These are phyloP conservation scores for Esox lucius DNA, from an alignment of 2,797 vertebrate species.

Conservation along the genomic window DNA sequence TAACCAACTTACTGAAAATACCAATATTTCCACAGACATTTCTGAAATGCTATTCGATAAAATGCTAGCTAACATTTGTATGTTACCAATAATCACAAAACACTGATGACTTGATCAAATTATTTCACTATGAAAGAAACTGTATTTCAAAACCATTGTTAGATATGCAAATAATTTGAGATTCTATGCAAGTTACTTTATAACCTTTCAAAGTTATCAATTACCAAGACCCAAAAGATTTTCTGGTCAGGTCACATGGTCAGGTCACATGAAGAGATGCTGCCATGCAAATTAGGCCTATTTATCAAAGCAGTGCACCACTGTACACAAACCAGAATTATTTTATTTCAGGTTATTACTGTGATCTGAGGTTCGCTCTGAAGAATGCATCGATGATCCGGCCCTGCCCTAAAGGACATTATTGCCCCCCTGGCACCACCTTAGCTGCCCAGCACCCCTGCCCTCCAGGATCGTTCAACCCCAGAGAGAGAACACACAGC, in stretches of 20 bases:
- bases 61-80: no score
- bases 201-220: neutral
- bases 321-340: neutral
- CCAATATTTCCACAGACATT: no score
- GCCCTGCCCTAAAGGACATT: slow-evolving; percentile 85
- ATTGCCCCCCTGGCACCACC: slow-evolving; percentile 83
- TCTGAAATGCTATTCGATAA: no score
- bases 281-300: neutral
- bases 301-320: neutral
- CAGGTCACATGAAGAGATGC: neutral
- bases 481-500: slow-evolving; percentile 59
- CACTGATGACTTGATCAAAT: no score
- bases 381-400: slow-evolving; percentile 72
- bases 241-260: neutral
- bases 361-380: slow-evolving; percentile 71
- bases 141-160: no score
- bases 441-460: slow-evolving; percentile 80
- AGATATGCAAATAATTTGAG: no score
- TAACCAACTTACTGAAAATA: no score
- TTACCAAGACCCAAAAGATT: neutral
- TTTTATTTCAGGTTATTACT: slow-evolving; percentile 81
- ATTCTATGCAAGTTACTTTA: no score
- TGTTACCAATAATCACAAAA: no score
- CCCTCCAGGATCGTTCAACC: slow-evolving; percentile 83
- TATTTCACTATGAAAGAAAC: no score